Evolutionary conservation across 2,797 vertebrate species (phyloP).

Genomic region (Siniperca obscura): DNA sequence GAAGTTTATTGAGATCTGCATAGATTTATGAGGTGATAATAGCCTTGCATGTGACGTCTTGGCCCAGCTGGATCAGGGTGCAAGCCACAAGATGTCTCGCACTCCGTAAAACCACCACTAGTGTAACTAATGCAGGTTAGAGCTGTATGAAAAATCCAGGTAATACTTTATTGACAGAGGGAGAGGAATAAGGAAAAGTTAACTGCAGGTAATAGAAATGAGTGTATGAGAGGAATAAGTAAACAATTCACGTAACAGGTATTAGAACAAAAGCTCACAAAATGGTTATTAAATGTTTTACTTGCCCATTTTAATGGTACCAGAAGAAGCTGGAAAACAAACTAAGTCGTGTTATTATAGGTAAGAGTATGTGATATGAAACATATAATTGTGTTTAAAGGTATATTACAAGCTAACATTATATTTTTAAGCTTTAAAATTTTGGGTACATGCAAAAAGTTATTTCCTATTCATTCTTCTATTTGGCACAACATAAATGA

Average conservation of each 20-base stretch:
- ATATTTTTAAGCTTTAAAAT: constrained; percentile 8
- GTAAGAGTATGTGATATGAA: not conserved
- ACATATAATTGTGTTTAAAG: not conserved
- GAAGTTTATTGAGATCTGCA: constrained; percentile 86
- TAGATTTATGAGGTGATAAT: constrained; percentile 89
- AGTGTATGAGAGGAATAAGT: constrained; percentile 4
- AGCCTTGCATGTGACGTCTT: constrained; percentile 79
- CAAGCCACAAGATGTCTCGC: constrained; percentile 82
- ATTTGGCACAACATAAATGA: constrained; percentile 27
- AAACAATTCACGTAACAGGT: not conserved
- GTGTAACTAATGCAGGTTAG: constrained; percentile 62
- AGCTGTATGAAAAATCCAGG: constrained; percentile 59
- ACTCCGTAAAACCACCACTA: constrained; percentile 77
- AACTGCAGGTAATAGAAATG: constrained; percentile 44
- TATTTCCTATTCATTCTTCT: constrained; percentile 36
- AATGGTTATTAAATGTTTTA: constrained; percentile 27
- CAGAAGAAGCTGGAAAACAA: constrained; percentile 24
- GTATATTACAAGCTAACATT: constrained; percentile 10
- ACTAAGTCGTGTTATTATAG: constrained; percentile 13
- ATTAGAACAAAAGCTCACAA: constrained; percentile 43
- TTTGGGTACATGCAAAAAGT: constrained; percentile 6
- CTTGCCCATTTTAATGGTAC: constrained; percentile 27
- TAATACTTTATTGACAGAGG: constrained; percentile 43
- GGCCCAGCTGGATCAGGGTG: constrained; percentile 78
- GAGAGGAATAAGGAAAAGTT: constrained; percentile 24